Conservation (phyloP, 2,797 vertebrate species). For the Avahi laniger region DNA sequence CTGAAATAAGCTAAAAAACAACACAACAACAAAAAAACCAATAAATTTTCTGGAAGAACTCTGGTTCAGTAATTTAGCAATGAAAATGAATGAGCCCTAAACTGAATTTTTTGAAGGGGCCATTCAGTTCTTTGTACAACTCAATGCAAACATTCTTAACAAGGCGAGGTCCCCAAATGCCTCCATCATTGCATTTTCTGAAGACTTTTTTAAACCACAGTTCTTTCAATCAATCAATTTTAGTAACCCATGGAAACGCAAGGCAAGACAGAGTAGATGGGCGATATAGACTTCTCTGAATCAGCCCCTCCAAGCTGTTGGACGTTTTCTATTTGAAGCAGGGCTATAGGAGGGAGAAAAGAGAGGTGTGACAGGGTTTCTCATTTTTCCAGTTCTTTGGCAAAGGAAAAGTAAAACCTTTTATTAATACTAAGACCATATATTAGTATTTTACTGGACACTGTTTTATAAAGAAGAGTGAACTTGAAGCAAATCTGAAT, state of each 20-base stretch:
- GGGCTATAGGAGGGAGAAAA: background rate
- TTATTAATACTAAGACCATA: background rate
- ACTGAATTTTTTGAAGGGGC: background rate
- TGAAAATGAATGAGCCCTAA: background rate
- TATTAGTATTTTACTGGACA: background rate
- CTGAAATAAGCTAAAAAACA: background rate
- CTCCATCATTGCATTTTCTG: background rate
- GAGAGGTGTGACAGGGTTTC: background rate
- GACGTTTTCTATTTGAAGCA: background rate
- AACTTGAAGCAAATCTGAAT: background rate
- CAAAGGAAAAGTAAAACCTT: background rate
- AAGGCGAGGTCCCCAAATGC: background rate
- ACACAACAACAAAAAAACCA: background rate
- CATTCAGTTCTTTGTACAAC: background rate
- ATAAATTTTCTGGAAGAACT: background rate
- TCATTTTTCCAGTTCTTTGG: background rate
- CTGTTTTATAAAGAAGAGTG: background rate
- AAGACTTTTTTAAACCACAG: background rate
- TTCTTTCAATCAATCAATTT: background rate
- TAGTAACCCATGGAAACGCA: background rate
- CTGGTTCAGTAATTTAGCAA: background rate
- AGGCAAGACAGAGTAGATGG: background rate
- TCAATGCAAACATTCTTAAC: background rate
- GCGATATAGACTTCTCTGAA: rapidly evolving
- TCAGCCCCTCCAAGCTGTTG: background rate